Evolutionary conservation across 2,113 vertebrate species (phyloP).

Genomic region (Nanger granti): DNA sequence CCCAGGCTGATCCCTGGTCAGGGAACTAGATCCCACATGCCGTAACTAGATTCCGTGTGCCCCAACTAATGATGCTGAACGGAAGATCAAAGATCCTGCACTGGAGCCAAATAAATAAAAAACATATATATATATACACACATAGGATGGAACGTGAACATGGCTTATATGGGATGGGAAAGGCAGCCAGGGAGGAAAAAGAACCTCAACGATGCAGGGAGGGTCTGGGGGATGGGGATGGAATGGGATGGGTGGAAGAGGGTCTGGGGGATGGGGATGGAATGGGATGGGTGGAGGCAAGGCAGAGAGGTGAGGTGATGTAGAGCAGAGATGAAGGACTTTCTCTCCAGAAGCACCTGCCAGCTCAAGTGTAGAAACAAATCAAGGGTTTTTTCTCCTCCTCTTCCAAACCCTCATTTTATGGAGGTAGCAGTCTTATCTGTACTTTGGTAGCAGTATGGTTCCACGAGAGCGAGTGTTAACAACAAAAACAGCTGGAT

Average conservation of each 20-base stretch:
- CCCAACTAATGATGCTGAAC: background rate
- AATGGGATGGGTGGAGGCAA: background rate
- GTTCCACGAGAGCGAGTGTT: rapidly evolving
- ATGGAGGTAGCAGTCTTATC: no score
- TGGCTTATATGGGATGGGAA: background rate
- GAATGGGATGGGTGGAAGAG: background rate
- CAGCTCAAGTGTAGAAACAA: background rate
- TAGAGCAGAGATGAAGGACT: background rate
- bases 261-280: rapidly evolving
- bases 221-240: rapidly evolving
- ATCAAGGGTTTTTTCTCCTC: no score
- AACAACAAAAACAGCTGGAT: background rate
- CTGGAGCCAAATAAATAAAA: background rate
- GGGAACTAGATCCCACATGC: background rate
- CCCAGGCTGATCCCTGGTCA: background rate
- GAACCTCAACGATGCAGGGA: background rate
- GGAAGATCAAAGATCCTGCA: background rate
- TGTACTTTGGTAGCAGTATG: rapidly evolving
- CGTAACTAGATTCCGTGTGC: background rate
- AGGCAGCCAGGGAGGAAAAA: background rate
- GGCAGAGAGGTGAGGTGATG: background rate
- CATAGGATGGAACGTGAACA: background rate
- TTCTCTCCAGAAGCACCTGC: background rate
- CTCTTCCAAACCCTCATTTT: background rate
- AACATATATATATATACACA: background rate